Percentiles rank a stretch among this genome's conserved stretches.
phyloP scores from a whole-genome alignment of 2,888 invertebrate genomes.

The Eristalis tenax region DNA sequence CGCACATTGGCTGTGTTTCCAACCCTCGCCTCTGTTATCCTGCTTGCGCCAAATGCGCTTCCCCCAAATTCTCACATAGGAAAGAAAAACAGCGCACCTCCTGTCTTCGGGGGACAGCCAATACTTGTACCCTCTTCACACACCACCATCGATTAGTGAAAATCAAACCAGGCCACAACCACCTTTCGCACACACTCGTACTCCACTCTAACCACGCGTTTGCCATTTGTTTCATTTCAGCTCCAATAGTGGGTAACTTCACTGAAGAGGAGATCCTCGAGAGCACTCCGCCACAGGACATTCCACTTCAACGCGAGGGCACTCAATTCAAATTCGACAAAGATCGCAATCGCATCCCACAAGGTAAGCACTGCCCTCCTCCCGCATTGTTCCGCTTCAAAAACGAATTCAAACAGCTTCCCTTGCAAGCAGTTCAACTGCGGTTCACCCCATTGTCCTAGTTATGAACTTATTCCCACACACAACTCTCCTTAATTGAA shows the following conservation, averaged over 20 bases:
- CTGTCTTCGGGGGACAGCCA: background rate
- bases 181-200: background rate
- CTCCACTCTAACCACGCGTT: background rate
- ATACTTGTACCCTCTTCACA: background rate
- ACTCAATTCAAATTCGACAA: slow-evolving; percentile 51
- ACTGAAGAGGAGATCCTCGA: slow-evolving; percentile 60
- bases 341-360: slow-evolving; percentile 52
- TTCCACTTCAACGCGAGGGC: slow-evolving; percentile 52
- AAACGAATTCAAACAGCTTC: background rate
- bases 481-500: slow-evolving; percentile 50
- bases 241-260: slow-evolving; percentile 61
- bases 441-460: slow-evolving; percentile 7
- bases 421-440: background rate
- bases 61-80: too few species aligned
- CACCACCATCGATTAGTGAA: background rate
- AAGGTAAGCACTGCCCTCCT: slow-evolving; percentile 31
- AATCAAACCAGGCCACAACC: background rate
- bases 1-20: too few species aligned
- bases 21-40: too few species aligned
- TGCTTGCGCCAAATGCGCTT: too few species aligned
- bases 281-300: slow-evolving; percentile 56
- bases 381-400: slow-evolving; percentile 5
- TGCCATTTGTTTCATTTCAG: slow-evolving; percentile 30
- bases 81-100: too few species aligned
- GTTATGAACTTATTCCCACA: slow-evolving; percentile 50